phyloP scores from a whole-genome alignment of 2,797 vertebrate species.

The Columba guinea region DNA sequence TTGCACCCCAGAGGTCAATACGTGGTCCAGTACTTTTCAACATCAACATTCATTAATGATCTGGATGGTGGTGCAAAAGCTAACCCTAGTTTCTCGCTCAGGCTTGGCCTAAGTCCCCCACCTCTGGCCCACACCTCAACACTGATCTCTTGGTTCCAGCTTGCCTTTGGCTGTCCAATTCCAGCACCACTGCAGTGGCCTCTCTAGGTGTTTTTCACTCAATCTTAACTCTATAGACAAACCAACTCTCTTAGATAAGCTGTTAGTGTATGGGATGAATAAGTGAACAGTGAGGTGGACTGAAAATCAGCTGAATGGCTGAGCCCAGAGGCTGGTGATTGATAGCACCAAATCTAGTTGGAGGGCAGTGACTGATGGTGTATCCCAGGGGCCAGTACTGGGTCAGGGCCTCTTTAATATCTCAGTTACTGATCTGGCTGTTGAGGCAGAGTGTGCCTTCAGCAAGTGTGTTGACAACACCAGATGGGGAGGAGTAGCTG shows the following conservation, averaged over 20 bases:
- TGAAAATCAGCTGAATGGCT: background rate
- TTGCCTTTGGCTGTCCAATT: background rate
- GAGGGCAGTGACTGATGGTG: background rate
- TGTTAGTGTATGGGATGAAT: background rate
- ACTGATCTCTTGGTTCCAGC: background rate
- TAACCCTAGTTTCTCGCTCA: background rate
- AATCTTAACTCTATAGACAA: background rate
- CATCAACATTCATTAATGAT: background rate
- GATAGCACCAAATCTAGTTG: background rate
- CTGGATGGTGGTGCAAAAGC: background rate
- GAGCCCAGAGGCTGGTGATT: background rate
- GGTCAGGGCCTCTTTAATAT: background rate
- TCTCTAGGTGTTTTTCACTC: background rate
- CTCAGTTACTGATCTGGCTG: background rate
- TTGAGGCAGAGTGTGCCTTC: background rate
- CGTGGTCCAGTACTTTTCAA: background rate
- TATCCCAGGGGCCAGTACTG: background rate
- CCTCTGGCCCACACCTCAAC: background rate
- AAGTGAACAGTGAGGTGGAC: background rate
- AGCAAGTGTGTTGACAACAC: background rate
- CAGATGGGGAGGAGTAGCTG: background rate
- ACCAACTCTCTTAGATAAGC: background rate
- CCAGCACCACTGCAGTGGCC: fast-evolving
- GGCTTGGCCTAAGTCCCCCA: background rate
- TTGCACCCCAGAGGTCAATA: background rate